phyloP scores from a whole-genome alignment of 2,888 invertebrate genomes.

The Clunio marinus region DNA sequence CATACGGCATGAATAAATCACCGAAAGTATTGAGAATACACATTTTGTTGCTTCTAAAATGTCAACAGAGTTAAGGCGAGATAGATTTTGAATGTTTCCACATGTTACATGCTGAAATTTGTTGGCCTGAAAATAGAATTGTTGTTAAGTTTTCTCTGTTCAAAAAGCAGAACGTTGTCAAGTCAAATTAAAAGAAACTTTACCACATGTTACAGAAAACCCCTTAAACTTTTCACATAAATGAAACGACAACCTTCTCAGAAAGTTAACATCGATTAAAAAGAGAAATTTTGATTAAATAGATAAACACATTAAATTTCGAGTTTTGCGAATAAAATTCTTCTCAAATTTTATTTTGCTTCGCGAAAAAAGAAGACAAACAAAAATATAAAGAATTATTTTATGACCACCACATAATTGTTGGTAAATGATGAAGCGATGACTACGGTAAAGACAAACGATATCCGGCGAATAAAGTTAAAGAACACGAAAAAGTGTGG shows the following conservation, averaged over 20 bases:
- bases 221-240: neutral
- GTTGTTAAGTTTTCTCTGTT: no score
- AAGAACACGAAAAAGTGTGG: no score
- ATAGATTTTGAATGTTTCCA: no score
- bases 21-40: no score
- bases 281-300: no score
- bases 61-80: no score
- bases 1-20: no score
- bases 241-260: neutral
- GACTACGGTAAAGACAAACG: constrained; percentile 15
- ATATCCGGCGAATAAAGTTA: constrained; percentile 30
- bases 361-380: constrained; percentile 13
- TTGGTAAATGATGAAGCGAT: neutral
- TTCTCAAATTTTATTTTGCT: constrained; percentile 2
- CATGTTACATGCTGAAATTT: no score
- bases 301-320: no score
- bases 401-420: constrained; percentile 14
- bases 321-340: neutral
- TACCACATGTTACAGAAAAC: neutral
- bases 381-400: neutral
- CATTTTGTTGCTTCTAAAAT: neutral
- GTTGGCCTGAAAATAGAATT: no score
- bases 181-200: no score
- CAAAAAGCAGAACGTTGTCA: no score
- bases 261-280: constrained; percentile 1